Base-by-base conservation (phyloP, 1,140 invertebrate genomes). In the Euwallacea similis region DNA sequence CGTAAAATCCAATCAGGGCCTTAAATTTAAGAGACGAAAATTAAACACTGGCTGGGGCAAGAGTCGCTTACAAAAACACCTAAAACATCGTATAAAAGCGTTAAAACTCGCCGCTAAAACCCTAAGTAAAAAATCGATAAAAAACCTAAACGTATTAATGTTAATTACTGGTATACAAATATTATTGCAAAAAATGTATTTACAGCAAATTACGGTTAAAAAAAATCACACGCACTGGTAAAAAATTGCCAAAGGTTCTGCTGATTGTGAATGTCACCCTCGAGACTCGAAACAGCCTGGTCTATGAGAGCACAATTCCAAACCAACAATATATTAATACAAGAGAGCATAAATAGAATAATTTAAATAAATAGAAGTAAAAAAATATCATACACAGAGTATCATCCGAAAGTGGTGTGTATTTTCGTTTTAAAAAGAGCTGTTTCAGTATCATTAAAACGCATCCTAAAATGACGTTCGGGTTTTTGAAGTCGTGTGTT, bases 151-250 rank as follows among this genome's bases (percentile, higher is more conserved):
- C 50, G 7, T 67, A 67, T 42, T 42, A 47, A 66, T 64, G 41
- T 33, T 33, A 33, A 60, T 68, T 68, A 68, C 47, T 69, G 67
- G 67, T 69, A 69, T 62, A 69, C 58, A 69, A 68, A 67, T 56
- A 54, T 61, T 69, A 69, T 69, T 69, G 67, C 67, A 62, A 61
- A 69, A 53, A 55, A 16, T 33, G 15, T 69, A 69, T 69, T 62
- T 62, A 69, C 67, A 69, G 21, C 59, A 69, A 69, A 69, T 60
- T 33, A 33, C 21, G 21, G 21, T 33, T 33, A 33, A 33, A 33
- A 33, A 33, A 33, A 33, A 33, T 33, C 59, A 61, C 59, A 59
- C 65, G 55, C 59, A 69, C 60, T 69, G 60, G 67, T 61, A 69
- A 69, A 67, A 68, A 54, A 58, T 66, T 62, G 59, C 67, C 67